Percentiles rank a stretch among this genome's conserved stretches.
Conservation (phyloP, 2,888 invertebrate genomes). For the Eupsilia transversa region DNA sequence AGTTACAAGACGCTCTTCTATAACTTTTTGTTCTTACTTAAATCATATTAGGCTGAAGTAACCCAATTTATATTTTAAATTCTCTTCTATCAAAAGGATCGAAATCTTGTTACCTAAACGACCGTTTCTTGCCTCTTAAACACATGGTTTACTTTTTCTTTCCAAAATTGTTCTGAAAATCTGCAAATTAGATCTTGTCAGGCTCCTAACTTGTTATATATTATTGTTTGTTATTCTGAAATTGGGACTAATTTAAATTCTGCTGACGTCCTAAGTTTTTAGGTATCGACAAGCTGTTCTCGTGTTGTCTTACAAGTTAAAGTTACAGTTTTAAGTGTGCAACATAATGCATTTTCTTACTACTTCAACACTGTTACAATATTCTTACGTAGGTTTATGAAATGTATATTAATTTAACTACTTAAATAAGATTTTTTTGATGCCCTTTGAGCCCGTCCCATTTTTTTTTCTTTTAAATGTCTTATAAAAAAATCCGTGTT, state of each 20-base stretch:
- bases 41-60: slow-evolving; percentile 3
- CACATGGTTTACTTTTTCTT: slow-evolving; percentile 7
- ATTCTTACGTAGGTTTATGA: too few species aligned
- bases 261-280: slow-evolving; percentile 26
- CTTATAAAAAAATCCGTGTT: too few species aligned
- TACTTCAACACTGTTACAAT: too few species aligned
- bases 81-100: neutral
- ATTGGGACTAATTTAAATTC: slow-evolving; percentile 36
- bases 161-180: slow-evolving; percentile 2
- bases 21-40: slow-evolving; percentile 4
- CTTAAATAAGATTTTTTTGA: too few species aligned
- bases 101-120: slow-evolving; percentile 12
- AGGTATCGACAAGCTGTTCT: slow-evolving; percentile 22
- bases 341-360: slow-evolving; percentile 10
- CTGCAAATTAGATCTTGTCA: neutral
- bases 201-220: neutral
- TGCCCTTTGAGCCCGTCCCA: too few species aligned
- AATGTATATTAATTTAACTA: too few species aligned
- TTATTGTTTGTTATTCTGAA: slow-evolving; percentile 11
- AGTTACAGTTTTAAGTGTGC: slow-evolving; percentile 18
- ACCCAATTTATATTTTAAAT: slow-evolving; percentile 7
- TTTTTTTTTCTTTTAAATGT: too few species aligned
- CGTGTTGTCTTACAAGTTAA: neutral
- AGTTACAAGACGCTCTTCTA: neutral
- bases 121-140: slow-evolving; percentile 7